Conservation (phyloP, 2,888 invertebrate species). For the Bugulina stolonifera region DNA sequence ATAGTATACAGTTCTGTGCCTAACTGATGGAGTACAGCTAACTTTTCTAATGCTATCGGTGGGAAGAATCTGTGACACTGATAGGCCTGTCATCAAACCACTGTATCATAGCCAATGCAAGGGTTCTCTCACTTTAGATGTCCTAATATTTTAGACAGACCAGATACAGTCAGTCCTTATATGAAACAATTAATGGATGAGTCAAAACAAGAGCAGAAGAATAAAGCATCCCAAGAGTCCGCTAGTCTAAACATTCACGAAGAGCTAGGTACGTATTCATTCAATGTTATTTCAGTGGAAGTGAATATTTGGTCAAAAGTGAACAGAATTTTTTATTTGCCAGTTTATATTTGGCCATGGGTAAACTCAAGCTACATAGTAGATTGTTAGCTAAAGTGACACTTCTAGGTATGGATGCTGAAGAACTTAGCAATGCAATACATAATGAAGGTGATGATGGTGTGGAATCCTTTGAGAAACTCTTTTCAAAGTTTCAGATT, state of each 20-base stretch:
- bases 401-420: background rate
- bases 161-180: constrained; percentile 41
- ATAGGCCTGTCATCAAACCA: too few species aligned
- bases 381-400: background rate
- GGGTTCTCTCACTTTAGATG: too few species aligned
- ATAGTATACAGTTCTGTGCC: too few species aligned
- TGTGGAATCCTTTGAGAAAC: constrained; percentile 59
- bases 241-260: background rate
- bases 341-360: too few species aligned
- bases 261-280: background rate
- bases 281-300: too few species aligned
- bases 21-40: too few species aligned
- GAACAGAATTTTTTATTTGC: too few species aligned
- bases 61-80: too few species aligned
- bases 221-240: background rate
- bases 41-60: too few species aligned
- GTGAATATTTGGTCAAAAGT: too few species aligned
- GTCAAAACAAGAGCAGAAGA: constrained; percentile 25
- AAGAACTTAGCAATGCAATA: background rate
- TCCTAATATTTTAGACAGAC: constrained; percentile 40
- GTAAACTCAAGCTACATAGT: too few species aligned
- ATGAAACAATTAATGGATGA: constrained; percentile 45
- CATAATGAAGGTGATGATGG: constrained; percentile 37
- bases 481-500: constrained; percentile 63
- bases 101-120: too few species aligned